Evolutionary conservation across 2,797 vertebrate genomes (phyloP), one percentile per base, ranked within the genome.

Genomic region (Allobates femoralis): DNA sequence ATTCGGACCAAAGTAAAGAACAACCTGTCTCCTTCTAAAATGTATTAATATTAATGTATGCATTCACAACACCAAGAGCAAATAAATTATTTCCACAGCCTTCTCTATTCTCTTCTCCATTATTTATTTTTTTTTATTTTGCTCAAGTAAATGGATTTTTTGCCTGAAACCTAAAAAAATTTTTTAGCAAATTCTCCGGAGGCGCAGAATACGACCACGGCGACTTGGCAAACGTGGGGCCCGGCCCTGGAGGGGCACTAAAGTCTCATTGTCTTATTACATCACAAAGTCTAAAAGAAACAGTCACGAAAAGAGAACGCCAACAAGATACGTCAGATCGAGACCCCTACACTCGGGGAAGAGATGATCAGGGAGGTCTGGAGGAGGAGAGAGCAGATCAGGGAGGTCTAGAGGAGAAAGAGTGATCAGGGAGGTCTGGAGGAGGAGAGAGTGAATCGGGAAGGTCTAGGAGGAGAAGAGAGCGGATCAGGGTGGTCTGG

Each of bases 1-100:
- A 85, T 85, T 85, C 83, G 74, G 55, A 77, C 58, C 55, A 78
- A 77, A 85, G 83, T 62, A 85, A 85, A 85, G 83, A 67, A 85
- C 83, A 85, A 78, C 58, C 83, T 85, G 74, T 78, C 83, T 78
- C 64, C 80, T 73, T 82, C 51, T 82, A 82, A 82, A 37, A 67
- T 53, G 34, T 78, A 78, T 66, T 67, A 78, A 85, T 76, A 84
- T 84, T 77, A 85, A 85, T 78, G 74, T 67, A 55, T 85, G 67
- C 74, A 55, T 78, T 5, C 28, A 77, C 30, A 67, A 67, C 56
- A 78, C 74, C 26, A 6, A 85, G 58, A 21, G 32, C 83, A 75
- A 74, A 83, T 75, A 75, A 50, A 83, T 60, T 32, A 71, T 69
- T 81, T 67, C 79, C 34, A 50, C 79, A 26, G 67, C 14, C 67